Percentiles rank a stretch among this genome's conserved stretches.
Conservation (phyloP, 2,113 vertebrate genomes). For the Channa maculata region DNA sequence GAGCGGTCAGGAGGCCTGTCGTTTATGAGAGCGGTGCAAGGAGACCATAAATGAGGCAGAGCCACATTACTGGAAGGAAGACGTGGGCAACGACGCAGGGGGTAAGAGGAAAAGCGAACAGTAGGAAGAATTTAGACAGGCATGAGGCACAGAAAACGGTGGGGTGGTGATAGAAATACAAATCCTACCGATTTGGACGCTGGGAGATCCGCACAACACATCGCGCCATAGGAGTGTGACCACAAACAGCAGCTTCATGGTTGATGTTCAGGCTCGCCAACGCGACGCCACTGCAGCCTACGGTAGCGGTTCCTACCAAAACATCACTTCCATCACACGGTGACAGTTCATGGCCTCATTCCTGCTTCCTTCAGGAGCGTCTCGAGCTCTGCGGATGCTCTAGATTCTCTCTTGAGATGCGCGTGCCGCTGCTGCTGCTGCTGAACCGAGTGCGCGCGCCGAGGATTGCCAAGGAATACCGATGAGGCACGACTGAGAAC, state of each 20-base stretch:
- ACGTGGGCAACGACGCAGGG: not conserved
- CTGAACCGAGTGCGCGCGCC: constrained; percentile 44
- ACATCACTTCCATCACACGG: constrained; percentile 44
- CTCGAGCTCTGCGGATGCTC: constrained; percentile 67
- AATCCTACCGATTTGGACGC: constrained; percentile 75
- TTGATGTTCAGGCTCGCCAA: constrained; percentile 29
- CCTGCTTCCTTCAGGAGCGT: constrained; percentile 23
- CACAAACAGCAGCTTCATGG: constrained; percentile 71
- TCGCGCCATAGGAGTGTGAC: constrained; percentile 52
- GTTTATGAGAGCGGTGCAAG: constrained; percentile 1
- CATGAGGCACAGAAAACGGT: not conserved
- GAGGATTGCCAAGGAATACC: constrained; percentile 47
- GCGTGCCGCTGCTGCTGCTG: constrained; percentile 51
- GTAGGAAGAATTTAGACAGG: not conserved
- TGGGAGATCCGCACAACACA: constrained; percentile 68
- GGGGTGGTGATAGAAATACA: not conserved
- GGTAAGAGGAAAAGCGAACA: too few relatives aligned
- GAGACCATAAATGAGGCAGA: constrained; percentile 1
- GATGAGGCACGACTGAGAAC: constrained; percentile 56
- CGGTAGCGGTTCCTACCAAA: constrained; percentile 26
- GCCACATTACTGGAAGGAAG: not conserved
- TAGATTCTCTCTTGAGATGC: constrained; percentile 29
- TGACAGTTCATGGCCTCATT: constrained; percentile 48
- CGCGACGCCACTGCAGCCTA: constrained; percentile 38
- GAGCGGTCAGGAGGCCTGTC: constrained; percentile 31